These are phyloP conservation scores for Cylindroiulus punctatus DNA, from an alignment of 2,888 invertebrate genomes.

Conservation along the genomic window DNA sequence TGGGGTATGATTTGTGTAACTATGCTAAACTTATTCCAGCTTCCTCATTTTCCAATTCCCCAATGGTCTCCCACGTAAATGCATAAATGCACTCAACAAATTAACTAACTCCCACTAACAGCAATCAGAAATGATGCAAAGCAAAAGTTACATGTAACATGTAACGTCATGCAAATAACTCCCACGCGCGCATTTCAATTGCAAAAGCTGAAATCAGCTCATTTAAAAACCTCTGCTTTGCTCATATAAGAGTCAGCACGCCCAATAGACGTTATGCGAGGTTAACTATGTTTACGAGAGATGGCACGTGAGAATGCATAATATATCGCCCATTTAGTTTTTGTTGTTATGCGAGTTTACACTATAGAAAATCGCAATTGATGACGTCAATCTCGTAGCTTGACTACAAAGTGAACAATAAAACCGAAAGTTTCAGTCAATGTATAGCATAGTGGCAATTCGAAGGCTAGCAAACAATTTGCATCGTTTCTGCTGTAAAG, in stretches of 20 bases:
- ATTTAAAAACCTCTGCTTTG: background rate
- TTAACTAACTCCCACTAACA: background rate
- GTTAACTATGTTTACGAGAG: background rate
- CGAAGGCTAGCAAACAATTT: background rate
- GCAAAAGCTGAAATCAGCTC: background rate
- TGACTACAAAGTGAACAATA: slow-evolving; percentile 6
- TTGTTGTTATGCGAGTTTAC: background rate
- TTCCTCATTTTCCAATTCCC: too few species aligned
- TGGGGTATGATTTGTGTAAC: too few species aligned
- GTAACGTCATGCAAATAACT: background rate
- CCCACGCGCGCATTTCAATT: background rate
- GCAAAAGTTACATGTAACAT: too few species aligned
- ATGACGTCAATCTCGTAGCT: background rate
- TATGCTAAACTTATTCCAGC: too few species aligned
- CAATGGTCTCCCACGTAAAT: too few species aligned
- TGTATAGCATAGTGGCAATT: background rate
- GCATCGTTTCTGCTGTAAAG: background rate
- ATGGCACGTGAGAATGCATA: slow-evolving; percentile 16
- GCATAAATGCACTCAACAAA: background rate
- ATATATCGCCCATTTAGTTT: background rate
- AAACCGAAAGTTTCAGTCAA: background rate
- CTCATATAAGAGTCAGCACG: slow-evolving; percentile 4
- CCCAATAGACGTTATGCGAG: background rate
- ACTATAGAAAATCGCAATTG: background rate
- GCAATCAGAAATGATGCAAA: background rate